These are phyloP conservation scores for Ascaphus truei DNA, from an alignment of 2,113 vertebrate species.

Conservation along the genomic window DNA sequence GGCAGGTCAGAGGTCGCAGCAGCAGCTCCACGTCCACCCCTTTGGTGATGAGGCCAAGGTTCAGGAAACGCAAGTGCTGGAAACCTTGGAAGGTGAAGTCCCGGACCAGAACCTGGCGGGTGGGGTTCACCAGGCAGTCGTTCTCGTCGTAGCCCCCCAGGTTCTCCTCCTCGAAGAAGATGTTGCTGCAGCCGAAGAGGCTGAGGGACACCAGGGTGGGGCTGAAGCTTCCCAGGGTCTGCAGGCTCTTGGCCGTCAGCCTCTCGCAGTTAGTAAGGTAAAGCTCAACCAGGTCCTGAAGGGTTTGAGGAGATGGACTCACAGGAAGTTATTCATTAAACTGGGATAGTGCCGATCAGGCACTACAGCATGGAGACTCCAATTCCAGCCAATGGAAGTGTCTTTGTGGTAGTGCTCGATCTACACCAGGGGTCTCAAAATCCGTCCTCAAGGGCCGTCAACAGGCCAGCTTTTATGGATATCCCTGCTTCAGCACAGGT, in stretches of 20 bases:
- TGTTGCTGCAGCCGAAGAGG: slow-evolving; percentile 86
- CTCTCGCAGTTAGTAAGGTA: slow-evolving; percentile 90
- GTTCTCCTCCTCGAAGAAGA: slow-evolving; percentile 84
- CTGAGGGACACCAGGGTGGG: slow-evolving; percentile 87
- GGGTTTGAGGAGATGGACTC: slow-evolving; percentile 16
- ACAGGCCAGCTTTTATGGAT: too few relatives aligned
- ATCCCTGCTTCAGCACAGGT: too few relatives aligned
- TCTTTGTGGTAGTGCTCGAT: too few relatives aligned
- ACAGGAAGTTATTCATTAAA: too few relatives aligned
- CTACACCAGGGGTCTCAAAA: too few relatives aligned
- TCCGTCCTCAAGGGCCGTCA: too few relatives aligned
- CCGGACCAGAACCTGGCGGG: slow-evolving; percentile 75
- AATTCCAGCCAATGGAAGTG: background rate
- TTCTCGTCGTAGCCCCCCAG: slow-evolving; percentile 79
- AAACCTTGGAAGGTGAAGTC: slow-evolving; percentile 94
- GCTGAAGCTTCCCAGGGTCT: slow-evolving; percentile 79
- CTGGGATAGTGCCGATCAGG: too few relatives aligned
- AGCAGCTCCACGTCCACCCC: slow-evolving; percentile 80
- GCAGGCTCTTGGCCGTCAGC: slow-evolving; percentile 86
- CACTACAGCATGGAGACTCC: too few relatives aligned
- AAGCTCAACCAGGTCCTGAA: slow-evolving; percentile 90
- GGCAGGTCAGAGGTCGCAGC: slow-evolving; percentile 74
- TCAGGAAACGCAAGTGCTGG: slow-evolving; percentile 83
- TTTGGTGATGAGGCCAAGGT: slow-evolving; percentile 80
- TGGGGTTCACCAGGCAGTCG: slow-evolving; percentile 73